These are phyloP conservation scores for Spodoptera littoralis DNA, from an alignment of 2,888 invertebrate species.

Conservation along the genomic window DNA sequence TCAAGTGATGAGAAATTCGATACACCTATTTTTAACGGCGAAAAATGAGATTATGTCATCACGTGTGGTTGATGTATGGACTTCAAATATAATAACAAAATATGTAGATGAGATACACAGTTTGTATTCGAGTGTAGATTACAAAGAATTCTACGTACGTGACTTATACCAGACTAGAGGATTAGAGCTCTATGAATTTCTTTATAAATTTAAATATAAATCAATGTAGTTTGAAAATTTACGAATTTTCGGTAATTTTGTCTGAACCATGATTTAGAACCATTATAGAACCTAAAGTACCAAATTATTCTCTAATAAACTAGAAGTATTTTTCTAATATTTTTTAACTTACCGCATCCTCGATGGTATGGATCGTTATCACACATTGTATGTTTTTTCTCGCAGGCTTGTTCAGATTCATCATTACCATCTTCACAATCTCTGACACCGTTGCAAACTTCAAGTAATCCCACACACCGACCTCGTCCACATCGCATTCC, in stretches of 20 bases:
- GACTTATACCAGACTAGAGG: too few relatives aligned
- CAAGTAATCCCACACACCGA: conserved; percentile 88
- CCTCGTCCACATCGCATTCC: conserved; percentile 92
- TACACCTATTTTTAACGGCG: conserved; percentile 12
- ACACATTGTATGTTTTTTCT: conserved; percentile 71
- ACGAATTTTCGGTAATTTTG: too few relatives aligned
- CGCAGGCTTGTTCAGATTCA: conserved; percentile 88
- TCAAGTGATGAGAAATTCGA: conserved; percentile 13
- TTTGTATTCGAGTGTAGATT: too few relatives aligned
- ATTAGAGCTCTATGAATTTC: too few relatives aligned
- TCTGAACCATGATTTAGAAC: too few relatives aligned
- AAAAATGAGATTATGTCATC: conserved; percentile 11
- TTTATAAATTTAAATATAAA: too few relatives aligned
- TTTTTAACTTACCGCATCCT: conserved; percentile 75
- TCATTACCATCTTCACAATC: conserved; percentile 92
- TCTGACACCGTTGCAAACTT: conserved; percentile 91
- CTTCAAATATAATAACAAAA: conserved; percentile 3
- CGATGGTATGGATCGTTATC: conserved; percentile 68
- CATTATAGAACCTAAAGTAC: too few relatives aligned
- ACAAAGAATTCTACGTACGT: too few relatives aligned
- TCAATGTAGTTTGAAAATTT: too few relatives aligned
- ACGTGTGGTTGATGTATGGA: conserved; percentile 14
- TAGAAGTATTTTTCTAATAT: too few relatives aligned
- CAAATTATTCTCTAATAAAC: too few relatives aligned
- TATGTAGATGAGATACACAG: background rate